Evolutionary conservation across 2,888 invertebrate species (phyloP).

Genomic region (Tipula confusa): DNA sequence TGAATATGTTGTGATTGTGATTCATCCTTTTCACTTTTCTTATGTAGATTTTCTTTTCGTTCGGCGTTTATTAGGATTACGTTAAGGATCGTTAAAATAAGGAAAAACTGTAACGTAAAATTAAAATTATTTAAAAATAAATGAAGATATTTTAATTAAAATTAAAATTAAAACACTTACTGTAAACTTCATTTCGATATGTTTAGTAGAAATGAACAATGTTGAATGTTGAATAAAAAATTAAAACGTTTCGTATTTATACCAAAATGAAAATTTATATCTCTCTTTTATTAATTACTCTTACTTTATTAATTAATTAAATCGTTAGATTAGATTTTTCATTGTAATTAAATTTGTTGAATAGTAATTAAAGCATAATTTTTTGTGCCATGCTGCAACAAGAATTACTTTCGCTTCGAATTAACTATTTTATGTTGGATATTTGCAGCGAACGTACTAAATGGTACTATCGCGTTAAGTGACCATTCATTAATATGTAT

Average conservation of each 20-base stretch:
- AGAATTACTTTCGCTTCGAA: conserved; percentile 13
- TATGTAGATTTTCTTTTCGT: conserved; percentile 43
- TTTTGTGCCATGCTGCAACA: background rate
- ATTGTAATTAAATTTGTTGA: background rate
- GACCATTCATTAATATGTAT: background rate
- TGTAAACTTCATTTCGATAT: conserved; percentile 35
- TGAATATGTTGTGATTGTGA: background rate
- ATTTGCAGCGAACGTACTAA: background rate
- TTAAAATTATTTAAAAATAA: background rate
- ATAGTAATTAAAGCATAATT: background rate
- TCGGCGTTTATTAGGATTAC: background rate
- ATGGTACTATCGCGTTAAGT: conserved; percentile 27
- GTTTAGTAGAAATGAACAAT: conserved; percentile 31
- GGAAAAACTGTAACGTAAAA: background rate
- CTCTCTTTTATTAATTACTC: too few species aligned
- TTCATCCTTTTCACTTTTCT: conserved; percentile 30
- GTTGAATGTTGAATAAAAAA: conserved; percentile 27
- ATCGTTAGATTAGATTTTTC: background rate
- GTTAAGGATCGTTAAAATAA: background rate
- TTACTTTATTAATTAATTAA: conserved; percentile 4
- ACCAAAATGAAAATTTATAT: conserved; percentile 13
- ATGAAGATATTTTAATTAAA: too few species aligned
- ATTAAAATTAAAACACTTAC: conserved; percentile 33
- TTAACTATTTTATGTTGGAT: background rate
- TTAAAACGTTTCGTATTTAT: conserved; percentile 27